A percentile compares a stretch with the other conserved stretches of the same genome.
phyloP scores from a whole-genome alignment of 2,113 vertebrate species.

The Ailurus styani region DNA sequence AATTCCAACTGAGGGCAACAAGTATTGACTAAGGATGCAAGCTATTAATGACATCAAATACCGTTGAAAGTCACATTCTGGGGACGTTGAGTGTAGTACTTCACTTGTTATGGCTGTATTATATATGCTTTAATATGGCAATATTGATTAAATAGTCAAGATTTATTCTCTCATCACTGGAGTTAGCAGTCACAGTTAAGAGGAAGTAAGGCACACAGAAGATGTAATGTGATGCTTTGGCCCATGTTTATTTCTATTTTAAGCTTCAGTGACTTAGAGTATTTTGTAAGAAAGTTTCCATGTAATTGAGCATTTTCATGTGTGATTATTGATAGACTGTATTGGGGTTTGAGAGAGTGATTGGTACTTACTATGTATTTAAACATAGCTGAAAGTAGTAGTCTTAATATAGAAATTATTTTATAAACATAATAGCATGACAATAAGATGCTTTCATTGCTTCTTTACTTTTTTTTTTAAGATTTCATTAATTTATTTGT shows the following conservation, averaged over 20 bases:
- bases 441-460: neutral
- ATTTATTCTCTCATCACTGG: conserved; percentile 23
- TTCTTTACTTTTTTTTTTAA: neutral
- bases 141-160: conserved; percentile 36
- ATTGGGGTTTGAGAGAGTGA: neutral
- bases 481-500: too few relatives aligned
- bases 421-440: neutral
- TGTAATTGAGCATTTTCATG: neutral
- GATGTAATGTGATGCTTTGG: neutral
- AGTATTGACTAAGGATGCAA: conserved; percentile 44
- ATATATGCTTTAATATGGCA: conserved; percentile 16
- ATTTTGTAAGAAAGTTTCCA: conserved; percentile 13
- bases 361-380: neutral
- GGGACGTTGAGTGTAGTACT: conserved; percentile 23
- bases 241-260: conserved; percentile 27
- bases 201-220: neutral
- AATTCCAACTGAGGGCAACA: conserved; percentile 40
- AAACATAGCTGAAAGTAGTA: neutral
- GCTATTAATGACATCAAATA: conserved; percentile 39
- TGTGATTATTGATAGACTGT: conserved; percentile 18
- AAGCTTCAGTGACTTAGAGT: neutral
- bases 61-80: conserved; percentile 24
- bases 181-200: conserved; percentile 43
- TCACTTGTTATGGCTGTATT: conserved; percentile 44
- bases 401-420: neutral